These are phyloP conservation scores for Stegostoma tigrinum DNA, from an alignment of 2,113 vertebrate genomes.

Conservation along the genomic window DNA sequence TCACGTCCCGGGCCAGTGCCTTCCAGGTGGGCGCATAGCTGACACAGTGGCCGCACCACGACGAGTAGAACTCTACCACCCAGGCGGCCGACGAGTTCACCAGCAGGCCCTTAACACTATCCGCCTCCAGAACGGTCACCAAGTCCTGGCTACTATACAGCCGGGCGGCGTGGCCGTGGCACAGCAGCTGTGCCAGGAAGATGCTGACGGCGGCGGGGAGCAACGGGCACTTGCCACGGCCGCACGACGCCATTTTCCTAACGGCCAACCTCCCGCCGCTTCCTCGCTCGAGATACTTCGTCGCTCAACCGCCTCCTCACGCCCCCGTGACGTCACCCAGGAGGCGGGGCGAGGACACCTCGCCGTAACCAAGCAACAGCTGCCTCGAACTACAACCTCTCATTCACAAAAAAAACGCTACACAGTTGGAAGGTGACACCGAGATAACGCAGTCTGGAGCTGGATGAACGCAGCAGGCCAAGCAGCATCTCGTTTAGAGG, in stretches of 20 bases:
- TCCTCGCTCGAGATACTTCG: not conserved
- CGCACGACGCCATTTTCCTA: conserved; percentile 38
- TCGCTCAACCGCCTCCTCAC: not conserved
- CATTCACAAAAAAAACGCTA: not conserved
- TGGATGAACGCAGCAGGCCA: too few relatives aligned
- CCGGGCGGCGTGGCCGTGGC: conserved; percentile 45
- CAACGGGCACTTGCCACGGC: conserved; percentile 28
- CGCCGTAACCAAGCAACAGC: conserved; percentile 41
- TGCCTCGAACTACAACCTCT: not conserved
- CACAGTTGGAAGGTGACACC: too few relatives aligned
- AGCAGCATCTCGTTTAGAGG: too few relatives aligned
- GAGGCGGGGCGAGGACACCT: conserved; percentile 43
- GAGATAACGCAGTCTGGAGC: too few relatives aligned
- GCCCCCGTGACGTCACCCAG: not conserved
- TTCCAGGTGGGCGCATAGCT: conserved; percentile 86
- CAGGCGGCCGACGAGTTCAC: conserved; percentile 77
- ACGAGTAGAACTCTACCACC: conserved; percentile 90
- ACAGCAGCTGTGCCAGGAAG: conserved; percentile 41
- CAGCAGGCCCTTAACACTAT: conserved; percentile 57
- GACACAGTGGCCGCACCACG: conserved; percentile 89
- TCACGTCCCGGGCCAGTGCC: conserved; percentile 75
- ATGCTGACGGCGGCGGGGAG: conserved; percentile 36
- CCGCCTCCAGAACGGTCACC: conserved; percentile 67
- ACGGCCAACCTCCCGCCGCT: not conserved
- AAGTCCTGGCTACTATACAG: conserved; percentile 73